Conservation (phyloP, 2,113 vertebrate genomes). For the Paratilapia polleni region DNA sequence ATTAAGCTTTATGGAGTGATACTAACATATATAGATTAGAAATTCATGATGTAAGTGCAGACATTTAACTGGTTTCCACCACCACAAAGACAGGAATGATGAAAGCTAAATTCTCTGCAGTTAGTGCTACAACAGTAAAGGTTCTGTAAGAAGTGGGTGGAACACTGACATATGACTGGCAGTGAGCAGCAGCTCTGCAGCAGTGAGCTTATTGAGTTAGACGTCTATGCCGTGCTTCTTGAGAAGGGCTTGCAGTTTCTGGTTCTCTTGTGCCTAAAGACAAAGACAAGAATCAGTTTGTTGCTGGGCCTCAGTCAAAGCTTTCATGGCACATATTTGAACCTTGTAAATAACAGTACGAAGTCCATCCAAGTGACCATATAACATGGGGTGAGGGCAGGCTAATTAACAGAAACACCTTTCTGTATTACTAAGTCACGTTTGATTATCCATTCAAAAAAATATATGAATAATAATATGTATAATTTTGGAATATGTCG, state of each 20-base stretch:
- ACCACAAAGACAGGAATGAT: background rate
- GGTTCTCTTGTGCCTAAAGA: slow-evolving; percentile 88
- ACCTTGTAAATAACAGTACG: background rate
- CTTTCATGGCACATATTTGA: background rate
- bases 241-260: slow-evolving; percentile 84
- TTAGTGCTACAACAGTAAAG: background rate
- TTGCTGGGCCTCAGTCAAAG: background rate
- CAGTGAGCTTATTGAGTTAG: slow-evolving; percentile 3
- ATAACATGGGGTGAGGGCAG: background rate
- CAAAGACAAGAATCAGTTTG: background rate
- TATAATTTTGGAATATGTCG: no score
- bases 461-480: no score
- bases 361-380: background rate
- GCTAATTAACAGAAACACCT: accelerated
- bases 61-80: background rate
- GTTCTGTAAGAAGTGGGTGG: background rate
- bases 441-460: no score
- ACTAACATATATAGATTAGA: background rate
- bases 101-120: background rate
- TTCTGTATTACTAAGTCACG: background rate
- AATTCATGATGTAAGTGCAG: background rate
- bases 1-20: background rate
- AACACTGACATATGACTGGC: background rate
- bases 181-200: background rate
- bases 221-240: slow-evolving; percentile 79